Conservation (phyloP, 2,113 vertebrate species). For the Phainopepla nitens region DNA sequence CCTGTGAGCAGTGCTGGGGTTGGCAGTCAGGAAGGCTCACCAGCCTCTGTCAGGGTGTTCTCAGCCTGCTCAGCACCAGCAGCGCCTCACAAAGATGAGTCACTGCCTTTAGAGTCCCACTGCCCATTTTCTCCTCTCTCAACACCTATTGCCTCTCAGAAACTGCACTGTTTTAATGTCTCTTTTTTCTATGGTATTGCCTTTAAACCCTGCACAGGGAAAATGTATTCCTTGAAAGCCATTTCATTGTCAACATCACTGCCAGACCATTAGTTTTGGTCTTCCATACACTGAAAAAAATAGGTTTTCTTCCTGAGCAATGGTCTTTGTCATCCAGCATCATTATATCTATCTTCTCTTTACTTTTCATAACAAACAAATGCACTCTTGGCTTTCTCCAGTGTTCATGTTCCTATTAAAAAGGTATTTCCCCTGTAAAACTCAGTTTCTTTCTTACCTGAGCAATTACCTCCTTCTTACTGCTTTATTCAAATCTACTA, state of each 20-base stretch:
- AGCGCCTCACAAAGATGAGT: background rate
- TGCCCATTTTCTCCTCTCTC: background rate
- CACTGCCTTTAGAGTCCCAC: background rate
- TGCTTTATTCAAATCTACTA: background rate
- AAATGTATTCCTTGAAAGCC: background rate
- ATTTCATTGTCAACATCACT: background rate
- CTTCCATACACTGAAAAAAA: background rate
- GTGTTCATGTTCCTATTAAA: background rate
- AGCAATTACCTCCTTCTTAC: background rate
- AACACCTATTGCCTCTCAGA: background rate
- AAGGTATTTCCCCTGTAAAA: background rate
- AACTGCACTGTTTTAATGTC: background rate
- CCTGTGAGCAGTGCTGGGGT: background rate
- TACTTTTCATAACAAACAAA: background rate
- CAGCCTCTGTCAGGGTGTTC: rapidly evolving
- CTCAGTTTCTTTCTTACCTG: background rate
- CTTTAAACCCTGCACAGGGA: background rate
- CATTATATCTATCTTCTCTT: background rate
- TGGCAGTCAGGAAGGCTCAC: background rate
- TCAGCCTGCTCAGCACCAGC: background rate
- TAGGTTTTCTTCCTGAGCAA: background rate
- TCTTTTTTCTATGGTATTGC: background rate
- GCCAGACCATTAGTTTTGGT: background rate
- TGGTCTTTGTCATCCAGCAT: background rate
- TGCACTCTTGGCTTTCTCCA: background rate